phyloP scores from a whole-genome alignment of 2,888 invertebrate genomes.

The Cataglyphis cursor region DNA sequence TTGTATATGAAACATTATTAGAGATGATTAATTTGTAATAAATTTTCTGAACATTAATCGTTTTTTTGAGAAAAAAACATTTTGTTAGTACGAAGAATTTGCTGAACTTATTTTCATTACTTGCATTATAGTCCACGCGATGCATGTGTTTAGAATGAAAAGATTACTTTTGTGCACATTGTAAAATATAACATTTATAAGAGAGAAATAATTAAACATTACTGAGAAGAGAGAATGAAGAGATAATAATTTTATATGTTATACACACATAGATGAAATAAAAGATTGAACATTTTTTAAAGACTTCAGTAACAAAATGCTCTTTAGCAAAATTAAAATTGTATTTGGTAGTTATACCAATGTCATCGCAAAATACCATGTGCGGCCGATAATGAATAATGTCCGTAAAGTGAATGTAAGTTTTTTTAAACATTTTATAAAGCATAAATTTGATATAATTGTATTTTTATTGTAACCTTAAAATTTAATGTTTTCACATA shows the following conservation, averaged over 20 bases:
- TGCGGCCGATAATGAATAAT: neutral
- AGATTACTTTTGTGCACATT: neutral
- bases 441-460: neutral
- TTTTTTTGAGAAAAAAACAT: neutral
- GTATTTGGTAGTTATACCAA: neutral
- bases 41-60: neutral
- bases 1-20: neutral
- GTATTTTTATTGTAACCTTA: neutral
- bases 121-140: neutral
- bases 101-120: neutral
- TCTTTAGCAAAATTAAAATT: conserved; percentile 2
- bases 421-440: conserved; percentile 1
- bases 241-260: neutral
- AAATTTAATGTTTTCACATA: neutral
- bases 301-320: neutral
- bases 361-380: neutral
- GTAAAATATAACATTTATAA: conserved; percentile 2
- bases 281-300: neutral
- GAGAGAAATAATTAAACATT: neutral
- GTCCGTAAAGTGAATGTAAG: conserved; percentile 16
- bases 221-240: neutral
- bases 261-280: neutral
- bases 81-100: neutral
- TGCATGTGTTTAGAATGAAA: conserved; percentile 3
- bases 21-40: neutral